phyloP scores from a whole-genome alignment of 2,797 vertebrate genomes.

The Hipposideros larvatus region DNA sequence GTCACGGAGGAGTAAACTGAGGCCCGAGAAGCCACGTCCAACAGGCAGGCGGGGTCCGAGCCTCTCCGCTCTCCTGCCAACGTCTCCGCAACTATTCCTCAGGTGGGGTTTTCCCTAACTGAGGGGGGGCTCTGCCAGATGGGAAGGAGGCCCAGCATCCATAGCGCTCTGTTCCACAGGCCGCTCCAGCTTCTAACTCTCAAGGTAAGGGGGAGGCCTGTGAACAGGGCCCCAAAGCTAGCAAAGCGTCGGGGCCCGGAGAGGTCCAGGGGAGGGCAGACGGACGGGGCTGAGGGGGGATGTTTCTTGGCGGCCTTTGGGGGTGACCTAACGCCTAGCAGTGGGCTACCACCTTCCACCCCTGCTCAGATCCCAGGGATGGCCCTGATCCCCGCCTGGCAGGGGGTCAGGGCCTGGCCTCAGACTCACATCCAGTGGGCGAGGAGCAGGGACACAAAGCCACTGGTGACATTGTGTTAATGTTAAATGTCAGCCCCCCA shows the following conservation, averaged over 20 bases:
- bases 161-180: background rate
- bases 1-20: rapidly evolving
- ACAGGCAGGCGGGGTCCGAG: background rate
- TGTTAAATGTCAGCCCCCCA: background rate
- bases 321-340: background rate
- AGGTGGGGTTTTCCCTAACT: background rate
- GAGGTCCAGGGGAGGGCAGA: background rate
- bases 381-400: background rate
- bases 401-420: background rate
- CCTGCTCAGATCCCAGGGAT: background rate
- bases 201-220: too few relatives aligned
- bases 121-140: background rate
- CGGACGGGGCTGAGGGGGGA: background rate
- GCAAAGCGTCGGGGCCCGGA: rapidly evolving
- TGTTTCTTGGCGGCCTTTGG: background rate
- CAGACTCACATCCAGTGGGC: background rate
- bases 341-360: rapidly evolving
- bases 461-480: background rate
- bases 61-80: background rate
- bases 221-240: background rate
- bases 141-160: background rate
- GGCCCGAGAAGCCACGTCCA: background rate
- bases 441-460: background rate
- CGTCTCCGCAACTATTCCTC: background rate
- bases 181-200: background rate